Evolutionary conservation across 92 coral and sea anemone genomes (phyloP), one percentile per base, ranked within the genome.

Genomic region (Isaurus tuberculatus): DNA sequence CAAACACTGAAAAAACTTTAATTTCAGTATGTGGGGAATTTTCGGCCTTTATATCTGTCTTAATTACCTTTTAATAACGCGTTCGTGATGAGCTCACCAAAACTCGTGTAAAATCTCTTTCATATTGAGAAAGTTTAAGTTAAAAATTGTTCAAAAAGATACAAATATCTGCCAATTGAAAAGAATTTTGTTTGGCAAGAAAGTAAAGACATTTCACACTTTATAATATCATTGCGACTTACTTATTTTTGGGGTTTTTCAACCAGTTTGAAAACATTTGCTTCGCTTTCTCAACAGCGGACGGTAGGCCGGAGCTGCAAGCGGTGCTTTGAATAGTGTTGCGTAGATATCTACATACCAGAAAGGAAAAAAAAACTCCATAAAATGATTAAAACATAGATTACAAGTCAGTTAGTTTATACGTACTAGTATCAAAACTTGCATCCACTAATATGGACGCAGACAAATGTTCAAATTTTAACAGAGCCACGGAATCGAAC

Each of bases 281-380:
- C 32, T 89, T 87, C 55, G 89, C 98, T 42, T 83, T 85, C 40
- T 61, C 46, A 26, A 67, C 70, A 23, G 94, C 88, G 5, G 87
- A 86, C 25, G 73, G 57, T 55, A 90, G 87, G 7, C 97, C 98
- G 17, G 89, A 87, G 31, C 89, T 72, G 66, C 98, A 95, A 1
- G 98, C 98, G 5, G 90, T 79, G 16, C 94, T 19, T 2, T 91
- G 80, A 27, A 95, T 85, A 14, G 90, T 26, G 58, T 82, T 64
- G 25, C 97, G 92, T 29, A 91, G 79, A 70, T 86, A 93, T 75
- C 98, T 95, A 78, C 32, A 60, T 17, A 27, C 48, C 44, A 82
- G 31, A 77, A 23, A 43, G 26, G 36, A n/a, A 30, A 9, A 15
- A 46, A 9, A 69, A 42, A 36, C 49, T n/a, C 11, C 2, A 19